Base-by-base conservation (phyloP, 2,888 invertebrate genomes). In the Mongoloraphidia duomilia region DNA sequence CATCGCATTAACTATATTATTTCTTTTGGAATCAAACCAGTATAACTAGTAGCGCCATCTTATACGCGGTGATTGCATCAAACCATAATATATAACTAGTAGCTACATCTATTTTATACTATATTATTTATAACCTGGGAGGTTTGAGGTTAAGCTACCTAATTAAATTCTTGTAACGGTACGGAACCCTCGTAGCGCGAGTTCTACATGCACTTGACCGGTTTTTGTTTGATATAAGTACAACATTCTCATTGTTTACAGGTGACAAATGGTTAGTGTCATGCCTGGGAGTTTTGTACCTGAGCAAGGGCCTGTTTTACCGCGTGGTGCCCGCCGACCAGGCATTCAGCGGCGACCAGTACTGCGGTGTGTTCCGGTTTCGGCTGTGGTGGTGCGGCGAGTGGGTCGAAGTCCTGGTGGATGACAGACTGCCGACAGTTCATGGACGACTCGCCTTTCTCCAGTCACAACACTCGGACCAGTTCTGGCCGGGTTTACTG, bases 341-440 rank as follows among this genome's bases (percentile, higher is more conserved):
- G 67, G 79, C 81, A 17, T 82, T 92, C 62, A 77, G 76, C 47
- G 75, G 74, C 36, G 74, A 74, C 11, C 75, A 79, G 12, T 84
- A 84, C 59, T 77, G 83, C 41, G 90, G 90, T 0, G 80, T 89
- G 13, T 90, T 88, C 69, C 80, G 92, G 55, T 93, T 93, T 68
- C 81, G 91, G 0, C 68, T 93, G 17, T 93, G 91, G 91, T 91
- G 91, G 89, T 90, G 89, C 61, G 92, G 91, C 5, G 86, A 90
- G 63, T 93, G 92, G 92, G 80, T 84, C 33, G 92, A 92, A 64
- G 85, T 86, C 35, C 71, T 91, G 45, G 88, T 93, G 13, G 92
- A 93, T 64, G 93, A 93, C 66, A 76, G 89, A 17, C 72, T 93
- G 52, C 92, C 92, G 8, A 90, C 90, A 0, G 87, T 91, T 40